Base-by-base conservation (phyloP, 2,797 vertebrate genomes). In the Lepus oiostolus region DNA sequence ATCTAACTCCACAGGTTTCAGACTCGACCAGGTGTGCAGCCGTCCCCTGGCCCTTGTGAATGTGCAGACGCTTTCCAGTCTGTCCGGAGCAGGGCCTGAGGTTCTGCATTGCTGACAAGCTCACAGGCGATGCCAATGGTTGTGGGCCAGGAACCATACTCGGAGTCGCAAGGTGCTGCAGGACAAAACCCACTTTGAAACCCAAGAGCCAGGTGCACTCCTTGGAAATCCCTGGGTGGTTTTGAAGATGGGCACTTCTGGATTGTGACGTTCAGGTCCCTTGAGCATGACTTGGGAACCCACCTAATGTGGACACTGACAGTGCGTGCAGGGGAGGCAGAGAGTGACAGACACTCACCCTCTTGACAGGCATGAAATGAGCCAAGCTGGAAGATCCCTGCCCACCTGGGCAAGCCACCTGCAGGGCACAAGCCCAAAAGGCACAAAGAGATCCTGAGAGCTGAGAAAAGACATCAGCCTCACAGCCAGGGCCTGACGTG, bases 61-160 rank as follows among this genome's bases (percentile, higher is more conserved):
- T 80, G 65, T 50, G 12, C 17, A 94, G 24, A 17, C 68, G 54
- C 35, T 74, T 47, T 52, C 68, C 7, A 4, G 16, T 12, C 2
- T 0, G 2, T 30, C 30, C 68, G 9, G 52, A 35, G 14, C 35
- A 5, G 19, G 60, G 28, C 19, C 71, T 32, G 5, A 58, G 35
- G 32, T 2, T 32, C 79, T 35, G 71, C 47, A 35, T 70, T 63
- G 92, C 60, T 77, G 35, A 72, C 13, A 65, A 47, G 35, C 10
- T 74, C 63, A 19, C 50, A 16, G 3, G 19, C 1, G 13, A 47
- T 30, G 10, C 7, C 0, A 0, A 1, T 3, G 21, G n/a, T 24
- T 71, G 65, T 54, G 35, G 11, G 35, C 32, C 26, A 38, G 22
- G 3, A 74, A 26, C 14, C 54, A 58, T 2, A 30, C 19, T 35